Evolutionary conservation across 2,797 vertebrate species (phyloP).

Genomic region (Argyrosomus regius): DNA sequence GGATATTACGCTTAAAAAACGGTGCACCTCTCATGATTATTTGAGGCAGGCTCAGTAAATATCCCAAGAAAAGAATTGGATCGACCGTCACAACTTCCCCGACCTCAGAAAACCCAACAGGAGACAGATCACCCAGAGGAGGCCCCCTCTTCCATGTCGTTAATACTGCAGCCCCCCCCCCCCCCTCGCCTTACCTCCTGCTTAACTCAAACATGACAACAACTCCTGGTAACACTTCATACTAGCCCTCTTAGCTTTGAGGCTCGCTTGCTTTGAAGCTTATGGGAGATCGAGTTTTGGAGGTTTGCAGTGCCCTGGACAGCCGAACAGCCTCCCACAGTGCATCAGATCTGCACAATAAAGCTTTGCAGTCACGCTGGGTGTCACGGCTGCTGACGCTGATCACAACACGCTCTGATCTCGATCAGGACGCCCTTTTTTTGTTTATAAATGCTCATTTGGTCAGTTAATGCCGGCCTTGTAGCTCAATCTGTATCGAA

Average conservation of each 20-base stretch:
- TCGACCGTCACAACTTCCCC: too few relatives aligned
- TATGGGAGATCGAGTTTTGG: constrained; percentile 22
- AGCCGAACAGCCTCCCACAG: constrained; percentile 28
- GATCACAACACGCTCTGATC: constrained; percentile 5
- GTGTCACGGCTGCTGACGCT: not conserved
- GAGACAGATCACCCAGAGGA: not conserved
- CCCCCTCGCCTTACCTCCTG: constrained; percentile 15
- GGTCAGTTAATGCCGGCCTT: not conserved
- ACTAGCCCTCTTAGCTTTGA: not conserved
- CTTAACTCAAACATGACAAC: constrained; percentile 19
- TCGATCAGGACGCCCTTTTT: too few relatives aligned
- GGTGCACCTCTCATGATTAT: not conserved
- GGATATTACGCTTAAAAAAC: not conserved
- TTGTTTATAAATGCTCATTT: not conserved
- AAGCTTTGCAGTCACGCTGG: not conserved
- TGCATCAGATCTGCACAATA: constrained; percentile 13
- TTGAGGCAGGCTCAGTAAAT: not conserved
- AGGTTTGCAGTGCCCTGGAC: constrained; percentile 27
- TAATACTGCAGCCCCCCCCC: constrained; percentile 9
- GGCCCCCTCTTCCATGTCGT: not conserved
- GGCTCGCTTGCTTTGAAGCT: constrained; percentile 47
- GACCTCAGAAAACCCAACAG: constrained; percentile 21
- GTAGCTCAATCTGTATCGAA: not conserved
- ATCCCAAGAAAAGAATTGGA: not conserved
- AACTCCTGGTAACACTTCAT: constrained; percentile 23